Conservation (phyloP, 2,797 vertebrate genomes). For the Clarias laeviceps region DNA sequence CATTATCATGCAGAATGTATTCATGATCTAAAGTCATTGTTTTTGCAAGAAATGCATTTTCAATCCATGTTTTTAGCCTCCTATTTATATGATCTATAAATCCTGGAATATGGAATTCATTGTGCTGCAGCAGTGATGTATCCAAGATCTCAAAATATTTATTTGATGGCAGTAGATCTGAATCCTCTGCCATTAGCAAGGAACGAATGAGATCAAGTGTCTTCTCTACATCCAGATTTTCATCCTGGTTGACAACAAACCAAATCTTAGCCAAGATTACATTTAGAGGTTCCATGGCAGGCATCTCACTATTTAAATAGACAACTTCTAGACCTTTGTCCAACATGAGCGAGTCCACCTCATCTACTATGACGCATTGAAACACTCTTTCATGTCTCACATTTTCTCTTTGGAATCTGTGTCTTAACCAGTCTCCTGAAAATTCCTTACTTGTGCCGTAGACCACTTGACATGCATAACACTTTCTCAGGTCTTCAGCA, state of each 20-base stretch:
- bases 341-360: conserved; percentile 63
- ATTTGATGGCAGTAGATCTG: neutral
- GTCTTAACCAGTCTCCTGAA: conserved; percentile 59
- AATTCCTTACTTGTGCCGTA: conserved; percentile 63
- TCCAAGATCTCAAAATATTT: too few relatives aligned
- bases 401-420: conserved; percentile 46
- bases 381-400: conserved; percentile 54
- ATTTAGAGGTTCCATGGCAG: conserved; percentile 44
- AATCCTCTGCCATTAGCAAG: neutral
- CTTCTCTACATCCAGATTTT: conserved; percentile 38
- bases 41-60: conserved; percentile 64
- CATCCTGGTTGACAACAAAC: conserved; percentile 10
- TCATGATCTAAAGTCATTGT: conserved; percentile 35
- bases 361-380: conserved; percentile 69
- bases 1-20: conserved; percentile 40
- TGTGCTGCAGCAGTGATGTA: conserved; percentile 30
- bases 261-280: conserved; percentile 45
- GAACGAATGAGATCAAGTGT: conserved; percentile 27
- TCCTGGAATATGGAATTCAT: conserved; percentile 48
- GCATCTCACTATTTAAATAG: conserved; percentile 44
- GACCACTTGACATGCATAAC: conserved; percentile 60
- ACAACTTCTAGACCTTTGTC: conserved; percentile 57
- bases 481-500: neutral
- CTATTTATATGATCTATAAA: conserved; percentile 57
- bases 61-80: conserved; percentile 64